Conservation (phyloP, 2,888 invertebrate genomes). For the Melanostoma scalare region DNA sequence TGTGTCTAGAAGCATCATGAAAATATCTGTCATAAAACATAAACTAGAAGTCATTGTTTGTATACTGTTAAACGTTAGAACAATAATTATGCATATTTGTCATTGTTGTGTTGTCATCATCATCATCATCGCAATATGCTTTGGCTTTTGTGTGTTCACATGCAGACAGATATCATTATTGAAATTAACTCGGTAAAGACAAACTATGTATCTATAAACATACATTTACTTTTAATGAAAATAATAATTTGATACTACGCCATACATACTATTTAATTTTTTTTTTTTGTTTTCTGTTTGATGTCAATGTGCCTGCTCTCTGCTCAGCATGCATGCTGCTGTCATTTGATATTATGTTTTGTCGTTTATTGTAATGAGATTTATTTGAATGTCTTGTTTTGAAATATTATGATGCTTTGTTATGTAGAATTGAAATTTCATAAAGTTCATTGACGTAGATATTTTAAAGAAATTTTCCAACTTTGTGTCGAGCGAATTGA, state of each 20-base stretch:
- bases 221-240: not conserved
- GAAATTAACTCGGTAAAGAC: constrained; percentile 35
- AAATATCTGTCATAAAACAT: not conserved
- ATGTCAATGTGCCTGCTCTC: constrained; percentile 44
- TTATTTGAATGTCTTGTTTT: constrained; percentile 6
- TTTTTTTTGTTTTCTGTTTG: constrained; percentile 3
- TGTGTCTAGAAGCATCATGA: not conserved
- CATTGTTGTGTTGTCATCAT: constrained; percentile 38
- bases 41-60: constrained; percentile 19
- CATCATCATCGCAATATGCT: constrained; percentile 45
- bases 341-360: constrained; percentile 28
- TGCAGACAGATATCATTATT: constrained; percentile 48
- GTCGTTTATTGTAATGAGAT: constrained; percentile 34
- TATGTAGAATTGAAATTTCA: no score
- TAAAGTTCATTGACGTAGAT: not conserved
- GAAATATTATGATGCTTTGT: not conserved
- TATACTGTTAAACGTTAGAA: constrained; percentile 37
- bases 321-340: constrained; percentile 57
- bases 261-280: not conserved
- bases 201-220: no score
- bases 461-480: constrained; percentile 38
- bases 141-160: constrained; percentile 51
- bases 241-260: constrained; percentile 3
- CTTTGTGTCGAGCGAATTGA: not conserved
- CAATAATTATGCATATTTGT: constrained; percentile 38